A percentile compares a stretch with the other conserved stretches of the same genome.
Conservation (phyloP, 92 coral and sea anemone species). For the Muricea muricata region DNA sequence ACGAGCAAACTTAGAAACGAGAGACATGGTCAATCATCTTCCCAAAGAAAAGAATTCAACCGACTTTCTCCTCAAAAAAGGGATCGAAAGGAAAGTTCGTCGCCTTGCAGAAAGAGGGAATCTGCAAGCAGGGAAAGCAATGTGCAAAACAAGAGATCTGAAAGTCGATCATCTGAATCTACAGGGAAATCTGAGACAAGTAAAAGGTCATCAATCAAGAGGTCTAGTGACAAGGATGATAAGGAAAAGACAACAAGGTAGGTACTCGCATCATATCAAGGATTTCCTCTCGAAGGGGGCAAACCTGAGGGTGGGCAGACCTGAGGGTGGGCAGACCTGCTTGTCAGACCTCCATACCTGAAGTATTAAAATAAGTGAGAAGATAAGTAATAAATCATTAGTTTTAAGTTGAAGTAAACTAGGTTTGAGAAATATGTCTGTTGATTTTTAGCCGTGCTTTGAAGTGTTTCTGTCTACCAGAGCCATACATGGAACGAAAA, state of each 20-base stretch:
- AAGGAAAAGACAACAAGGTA: not conserved
- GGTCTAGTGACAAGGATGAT: not conserved
- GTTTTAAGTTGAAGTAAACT: no score
- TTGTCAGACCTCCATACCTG: no score
- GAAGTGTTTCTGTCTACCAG: conserved; percentile 84
- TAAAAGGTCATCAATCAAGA: not conserved
- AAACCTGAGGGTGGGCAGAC: no score
- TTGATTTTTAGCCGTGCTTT: conserved; percentile 12
- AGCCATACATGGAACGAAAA: conserved; percentile 70
- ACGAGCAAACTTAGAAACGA: not conserved
- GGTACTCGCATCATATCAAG: not conserved
- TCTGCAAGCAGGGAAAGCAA: not conserved
- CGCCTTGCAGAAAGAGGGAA: not conserved
- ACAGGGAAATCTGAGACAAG: not conserved
- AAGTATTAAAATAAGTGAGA: no score
- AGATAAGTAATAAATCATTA: no score
- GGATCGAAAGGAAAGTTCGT: not conserved
- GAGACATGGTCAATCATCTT: not conserved
- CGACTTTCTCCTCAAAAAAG: not conserved
- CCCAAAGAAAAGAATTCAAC: not conserved
- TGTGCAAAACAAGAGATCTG: not conserved
- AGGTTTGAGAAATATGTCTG: no score
- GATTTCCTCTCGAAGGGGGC: no score
- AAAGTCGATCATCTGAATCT: not conserved
- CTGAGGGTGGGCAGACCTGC: no score